These are phyloP conservation scores for Dynastes grantii DNA, from an alignment of 2,888 invertebrate species.

Conservation along the genomic window DNA sequence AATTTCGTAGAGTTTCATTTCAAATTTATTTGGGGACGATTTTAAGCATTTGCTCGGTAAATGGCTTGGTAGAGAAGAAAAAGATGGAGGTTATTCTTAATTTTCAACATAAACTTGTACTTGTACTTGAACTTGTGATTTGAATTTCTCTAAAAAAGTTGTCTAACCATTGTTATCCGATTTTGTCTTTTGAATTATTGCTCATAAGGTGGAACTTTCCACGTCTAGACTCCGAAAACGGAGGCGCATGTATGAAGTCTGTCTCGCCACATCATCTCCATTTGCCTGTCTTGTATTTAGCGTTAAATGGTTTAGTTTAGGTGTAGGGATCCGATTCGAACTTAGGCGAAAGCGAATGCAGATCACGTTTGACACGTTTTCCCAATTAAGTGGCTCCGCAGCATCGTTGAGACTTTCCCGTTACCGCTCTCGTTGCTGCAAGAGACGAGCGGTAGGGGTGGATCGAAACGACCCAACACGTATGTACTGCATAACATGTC, in stretches of 20 bases:
- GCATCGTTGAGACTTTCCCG: conserved; percentile 28
- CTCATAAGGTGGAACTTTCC: not conserved
- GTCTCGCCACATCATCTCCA: not conserved
- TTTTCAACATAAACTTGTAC: too few relatives aligned
- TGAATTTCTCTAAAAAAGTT: too few relatives aligned
- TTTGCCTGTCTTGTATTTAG: conserved; percentile 24
- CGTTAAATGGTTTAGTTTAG: conserved; percentile 66
- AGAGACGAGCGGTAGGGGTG: not conserved
- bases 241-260: not conserved
- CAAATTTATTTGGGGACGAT: too few relatives aligned
- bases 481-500: conserved; percentile 18
- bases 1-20: too few relatives aligned
- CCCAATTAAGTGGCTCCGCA: conserved; percentile 64
- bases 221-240: not conserved
- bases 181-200: conserved; percentile 27
- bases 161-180: too few relatives aligned
- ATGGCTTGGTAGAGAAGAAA: too few relatives aligned
- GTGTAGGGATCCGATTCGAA: conserved; percentile 57
- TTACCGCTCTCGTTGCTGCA: conserved; percentile 9
- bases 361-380: conserved; percentile 68
- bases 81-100: too few relatives aligned
- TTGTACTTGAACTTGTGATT: too few relatives aligned
- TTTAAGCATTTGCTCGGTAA: too few relatives aligned
- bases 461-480: not conserved
- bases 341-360: conserved; percentile 61